These are phyloP conservation scores for Micromys minutus DNA, from an alignment of 2,113 vertebrate genomes.

Conservation along the genomic window DNA sequence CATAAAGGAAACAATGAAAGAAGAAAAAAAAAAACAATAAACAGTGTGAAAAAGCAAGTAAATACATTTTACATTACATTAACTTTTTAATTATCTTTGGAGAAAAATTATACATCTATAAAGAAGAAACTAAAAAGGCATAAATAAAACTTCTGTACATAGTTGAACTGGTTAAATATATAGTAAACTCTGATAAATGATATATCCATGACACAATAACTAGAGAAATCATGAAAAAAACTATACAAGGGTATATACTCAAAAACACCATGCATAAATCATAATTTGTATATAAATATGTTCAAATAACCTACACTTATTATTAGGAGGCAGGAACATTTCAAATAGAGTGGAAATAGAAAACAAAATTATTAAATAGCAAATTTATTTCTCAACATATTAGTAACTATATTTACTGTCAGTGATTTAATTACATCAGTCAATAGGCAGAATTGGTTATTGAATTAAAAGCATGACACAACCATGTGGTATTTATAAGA, in stretches of 20 bases:
- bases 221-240: conserved; percentile 31
- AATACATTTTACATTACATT: conserved; percentile 7
- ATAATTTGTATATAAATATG: conserved; percentile 51
- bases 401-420: conserved; percentile 20
- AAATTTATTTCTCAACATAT: background rate
- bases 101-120: conserved; percentile 23
- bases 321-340: background rate
- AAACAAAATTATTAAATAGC: conserved; percentile 29
- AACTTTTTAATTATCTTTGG: conserved; percentile 3
- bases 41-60: conserved; percentile 23
- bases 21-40: conserved; percentile 30
- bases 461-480: conserved; percentile 5
- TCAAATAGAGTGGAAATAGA: conserved; percentile 3
- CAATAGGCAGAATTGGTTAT: background rate
- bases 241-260: background rate
- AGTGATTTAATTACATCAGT: conserved; percentile 23
- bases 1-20: conserved; percentile 33
- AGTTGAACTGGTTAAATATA: conserved; percentile 36
- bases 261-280: conserved; percentile 7
- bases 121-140: background rate
- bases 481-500: background rate
- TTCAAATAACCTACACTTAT: background rate
- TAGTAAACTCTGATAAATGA: conserved; percentile 37
- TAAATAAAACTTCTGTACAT: conserved; percentile 45
- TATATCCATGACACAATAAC: background rate